Evolutionary conservation across 2,888 invertebrate genomes (phyloP), one percentile per base, ranked within the genome.

Genomic region (Abrostola tripartita): DNA sequence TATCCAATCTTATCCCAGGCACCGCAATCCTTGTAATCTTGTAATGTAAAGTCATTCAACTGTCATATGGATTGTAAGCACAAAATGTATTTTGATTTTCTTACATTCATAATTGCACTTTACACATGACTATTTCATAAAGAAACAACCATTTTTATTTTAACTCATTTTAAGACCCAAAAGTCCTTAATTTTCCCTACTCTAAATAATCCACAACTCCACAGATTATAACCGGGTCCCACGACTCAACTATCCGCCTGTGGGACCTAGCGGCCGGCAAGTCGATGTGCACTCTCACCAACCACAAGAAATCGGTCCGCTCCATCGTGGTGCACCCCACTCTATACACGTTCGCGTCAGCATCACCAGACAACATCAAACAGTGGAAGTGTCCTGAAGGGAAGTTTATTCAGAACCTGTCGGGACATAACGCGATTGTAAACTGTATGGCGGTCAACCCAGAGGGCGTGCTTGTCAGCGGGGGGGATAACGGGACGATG

Each of bases 331-430:
- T 97, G 10, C 98, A 98, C 91, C 98, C 98, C 0, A 96, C 96
- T 0, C 87, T 97, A 84, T 96, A 99, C 90, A 99, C 99, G 95
- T 99, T 99, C 91, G 99, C 98, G 0, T 99, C 99, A 0, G 99
- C 98, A 0, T 99, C 99, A 0, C 99, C 99, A 0, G 99, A 99
- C 88, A 99, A 99, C 87, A 98, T 99, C 73, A 99, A 99, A 87
- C 99, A 99, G 88, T 99, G 99, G 99, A 98, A 98, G 88, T 99
- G 99, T 85, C 99, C 99, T 0, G 98, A 99, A 81, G 99, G 99
- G 1, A 98, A 98, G 86, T 99, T 99, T 86, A 97, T 99, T 47
- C 99, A 99, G 99, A 99, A 99, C 89, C 94, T 99, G 61, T 97
- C 98, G 0, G 99, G 99, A 0, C 99, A 99, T 89, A 99, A 98